These are phyloP conservation scores for Diadegma fenestrale DNA, from an alignment of 2,888 invertebrate species.

Conservation along the genomic window DNA sequence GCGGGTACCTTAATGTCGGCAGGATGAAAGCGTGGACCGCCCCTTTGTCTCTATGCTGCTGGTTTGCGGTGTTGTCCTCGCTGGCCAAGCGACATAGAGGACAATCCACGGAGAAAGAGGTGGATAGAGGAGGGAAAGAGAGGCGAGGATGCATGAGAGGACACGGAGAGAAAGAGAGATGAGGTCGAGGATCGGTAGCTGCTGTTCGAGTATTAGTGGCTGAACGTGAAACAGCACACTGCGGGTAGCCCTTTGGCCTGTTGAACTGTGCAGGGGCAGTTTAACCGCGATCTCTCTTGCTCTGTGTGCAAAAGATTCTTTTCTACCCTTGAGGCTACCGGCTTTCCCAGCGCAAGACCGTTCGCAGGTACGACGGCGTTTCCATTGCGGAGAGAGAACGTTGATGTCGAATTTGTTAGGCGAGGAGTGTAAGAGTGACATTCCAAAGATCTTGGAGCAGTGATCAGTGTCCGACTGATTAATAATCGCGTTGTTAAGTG, in stretches of 20 bases:
- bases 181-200: slow-evolving; percentile 38
- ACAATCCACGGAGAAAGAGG: slow-evolving; percentile 18
- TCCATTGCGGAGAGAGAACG: background rate
- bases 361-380: background rate
- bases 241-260: slow-evolving; percentile 80
- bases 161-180: slow-evolving; percentile 67
- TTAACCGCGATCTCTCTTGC: slow-evolving; percentile 36
- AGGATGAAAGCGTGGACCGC: slow-evolving; percentile 81
- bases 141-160: slow-evolving; percentile 67
- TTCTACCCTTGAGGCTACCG: slow-evolving; percentile 1
- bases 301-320: background rate
- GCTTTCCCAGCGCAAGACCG: slow-evolving; percentile 11
- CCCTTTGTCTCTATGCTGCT: slow-evolving; percentile 70
- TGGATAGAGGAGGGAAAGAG: slow-evolving; percentile 65
- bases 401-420: background rate
- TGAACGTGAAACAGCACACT: slow-evolving; percentile 75
- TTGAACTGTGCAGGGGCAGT: slow-evolving; percentile 55
- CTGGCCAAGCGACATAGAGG: slow-evolving; percentile 32
- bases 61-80: slow-evolving; percentile 48
- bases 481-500: slow-evolving; percentile 14
- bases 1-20: slow-evolving; percentile 83
- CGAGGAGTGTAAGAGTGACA: slow-evolving; percentile 8
- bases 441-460: slow-evolving; percentile 23
- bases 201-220: slow-evolving; percentile 73
- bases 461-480: slow-evolving; percentile 29